A percentile compares a stretch with the other conserved stretches of the same genome.
phyloP scores from a whole-genome alignment of 2,888 invertebrate species.

The Phorcus lineatus region DNA sequence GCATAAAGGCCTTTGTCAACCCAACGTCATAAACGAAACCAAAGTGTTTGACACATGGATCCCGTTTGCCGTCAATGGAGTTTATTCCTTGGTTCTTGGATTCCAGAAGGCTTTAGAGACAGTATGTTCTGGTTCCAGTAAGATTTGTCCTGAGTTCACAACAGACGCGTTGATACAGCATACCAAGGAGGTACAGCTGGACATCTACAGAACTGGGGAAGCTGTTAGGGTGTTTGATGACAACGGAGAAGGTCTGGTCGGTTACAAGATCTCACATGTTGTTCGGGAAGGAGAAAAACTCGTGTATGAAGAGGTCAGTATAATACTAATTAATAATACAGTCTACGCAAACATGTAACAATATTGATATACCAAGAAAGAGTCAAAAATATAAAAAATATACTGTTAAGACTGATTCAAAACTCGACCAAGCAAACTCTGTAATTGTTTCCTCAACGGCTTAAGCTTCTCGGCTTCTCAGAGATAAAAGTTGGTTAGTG shows the following conservation, averaged over 20 bases:
- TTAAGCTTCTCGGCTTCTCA: no score
- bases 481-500: no score
- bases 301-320: neutral
- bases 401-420: no score
- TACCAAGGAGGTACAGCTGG: neutral
- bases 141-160: neutral
- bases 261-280: neutral
- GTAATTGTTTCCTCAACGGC: no score
- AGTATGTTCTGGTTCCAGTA: neutral
- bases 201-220: neutral
- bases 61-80: slow-evolving; percentile 6
- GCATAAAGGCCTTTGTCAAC: neutral
- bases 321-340: no score
- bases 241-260: slow-evolving; percentile 16
- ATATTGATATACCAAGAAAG: no score
- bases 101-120: neutral
- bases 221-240: neutral
- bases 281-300: neutral
- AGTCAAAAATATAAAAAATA: no score
- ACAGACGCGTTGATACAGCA: neutral
- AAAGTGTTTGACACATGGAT: neutral
- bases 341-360: no score
- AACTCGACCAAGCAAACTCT: no score
- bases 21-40: neutral
- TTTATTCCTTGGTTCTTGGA: neutral